Evolutionary conservation across 2,888 invertebrate genomes (phyloP).

Genomic region (Eupithecia inturbata): DNA sequence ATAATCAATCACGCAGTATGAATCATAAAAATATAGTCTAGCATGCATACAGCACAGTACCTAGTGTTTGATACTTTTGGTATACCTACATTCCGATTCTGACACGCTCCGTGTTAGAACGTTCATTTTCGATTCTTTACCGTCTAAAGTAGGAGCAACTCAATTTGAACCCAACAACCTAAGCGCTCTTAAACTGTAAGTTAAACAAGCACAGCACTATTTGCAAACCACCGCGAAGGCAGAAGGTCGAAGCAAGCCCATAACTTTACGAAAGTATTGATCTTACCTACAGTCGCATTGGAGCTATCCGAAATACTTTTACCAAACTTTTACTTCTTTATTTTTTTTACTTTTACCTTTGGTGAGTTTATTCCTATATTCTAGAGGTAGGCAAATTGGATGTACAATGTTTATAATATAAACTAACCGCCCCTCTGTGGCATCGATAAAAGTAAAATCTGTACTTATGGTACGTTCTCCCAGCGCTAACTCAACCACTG

Average conservation of each 20-base stretch:
- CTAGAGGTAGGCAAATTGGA: too few relatives aligned
- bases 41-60: too few relatives aligned
- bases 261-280: slow-evolving; percentile 59
- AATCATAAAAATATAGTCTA: too few relatives aligned
- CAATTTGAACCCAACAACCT: background rate
- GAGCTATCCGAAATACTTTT: background rate
- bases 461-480: too few relatives aligned
- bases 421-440: too few relatives aligned
- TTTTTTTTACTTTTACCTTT: background rate
- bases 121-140: background rate
- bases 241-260: slow-evolving; percentile 47
- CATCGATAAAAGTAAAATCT: too few relatives aligned
- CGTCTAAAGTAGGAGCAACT: background rate
- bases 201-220: slow-evolving; percentile 13
- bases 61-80: background rate
- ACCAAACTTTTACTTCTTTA: too few relatives aligned
- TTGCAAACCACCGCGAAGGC: slow-evolving; percentile 36
- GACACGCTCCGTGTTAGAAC: background rate
- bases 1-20: too few relatives aligned
- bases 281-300: slow-evolving; percentile 33
- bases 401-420: too few relatives aligned
- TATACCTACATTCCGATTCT: background rate
- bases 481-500: too few relatives aligned
- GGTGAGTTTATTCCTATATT: background rate
- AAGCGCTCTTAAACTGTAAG: slow-evolving; percentile 10